These are phyloP conservation scores for Pherbina coryleti DNA, from an alignment of 2,888 invertebrate genomes.

Conservation along the genomic window DNA sequence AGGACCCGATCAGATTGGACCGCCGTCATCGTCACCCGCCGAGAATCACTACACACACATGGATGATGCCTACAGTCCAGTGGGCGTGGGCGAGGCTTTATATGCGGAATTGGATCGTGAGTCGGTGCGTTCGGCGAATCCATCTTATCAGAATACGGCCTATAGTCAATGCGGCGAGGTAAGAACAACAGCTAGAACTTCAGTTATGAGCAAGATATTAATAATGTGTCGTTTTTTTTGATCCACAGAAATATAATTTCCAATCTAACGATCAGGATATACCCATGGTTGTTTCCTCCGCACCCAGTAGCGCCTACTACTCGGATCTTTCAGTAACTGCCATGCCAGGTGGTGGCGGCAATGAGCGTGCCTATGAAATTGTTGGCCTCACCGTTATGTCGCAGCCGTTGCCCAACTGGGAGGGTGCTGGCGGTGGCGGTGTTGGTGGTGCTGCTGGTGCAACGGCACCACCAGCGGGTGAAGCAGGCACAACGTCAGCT, in stretches of 20 bases:
- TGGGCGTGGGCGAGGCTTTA: slow-evolving; percentile 75
- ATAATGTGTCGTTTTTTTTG: not conserved
- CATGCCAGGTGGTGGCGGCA: slow-evolving; percentile 67
- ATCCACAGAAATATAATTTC: slow-evolving; percentile 65
- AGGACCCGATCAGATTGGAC: slow-evolving; percentile 71
- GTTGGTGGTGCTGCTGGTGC: slow-evolving; percentile 50
- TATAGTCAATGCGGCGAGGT: slow-evolving; percentile 73
- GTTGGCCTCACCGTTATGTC: slow-evolving; percentile 73
- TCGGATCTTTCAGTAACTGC: slow-evolving; percentile 76
- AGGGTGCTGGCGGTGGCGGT: slow-evolving; percentile 61
- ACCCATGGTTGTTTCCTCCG: slow-evolving; percentile 73
- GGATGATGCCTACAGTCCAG: slow-evolving; percentile 75
- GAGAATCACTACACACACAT: slow-evolving; percentile 82
- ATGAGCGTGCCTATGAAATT: slow-evolving; percentile 74
- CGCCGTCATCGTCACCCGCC: slow-evolving; percentile 72
- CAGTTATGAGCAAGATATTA: too few relatives aligned
- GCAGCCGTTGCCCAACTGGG: slow-evolving; percentile 70
- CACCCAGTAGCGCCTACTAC: slow-evolving; percentile 82
- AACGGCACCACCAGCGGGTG: slow-evolving; percentile 48
- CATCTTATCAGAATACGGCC: slow-evolving; percentile 80
- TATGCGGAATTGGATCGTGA: slow-evolving; percentile 80
- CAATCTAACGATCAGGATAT: slow-evolving; percentile 70
- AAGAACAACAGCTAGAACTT: slow-evolving; percentile 40
- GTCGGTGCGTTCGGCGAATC: slow-evolving; percentile 70
- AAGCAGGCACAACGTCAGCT: slow-evolving; percentile 54